phyloP scores from a whole-genome alignment of 2,113 vertebrate genomes.

The Engraulis encrasicolus region DNA sequence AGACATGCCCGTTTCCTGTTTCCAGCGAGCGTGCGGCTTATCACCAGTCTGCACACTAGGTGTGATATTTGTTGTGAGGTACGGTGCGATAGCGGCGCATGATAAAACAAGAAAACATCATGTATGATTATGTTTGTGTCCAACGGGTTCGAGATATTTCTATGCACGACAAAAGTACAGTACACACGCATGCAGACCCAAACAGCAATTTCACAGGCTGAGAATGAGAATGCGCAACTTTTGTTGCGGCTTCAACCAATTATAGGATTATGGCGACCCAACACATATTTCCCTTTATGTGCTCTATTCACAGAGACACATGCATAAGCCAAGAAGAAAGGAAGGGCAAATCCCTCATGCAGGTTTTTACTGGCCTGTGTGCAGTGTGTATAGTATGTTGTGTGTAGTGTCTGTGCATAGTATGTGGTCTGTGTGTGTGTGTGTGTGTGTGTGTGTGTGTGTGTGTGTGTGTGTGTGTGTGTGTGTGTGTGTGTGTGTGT shows the following conservation, averaged over 20 bases:
- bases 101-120: slow-evolving; percentile 10
- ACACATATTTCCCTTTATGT: background rate
- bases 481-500: too few species aligned
- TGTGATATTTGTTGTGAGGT: background rate
- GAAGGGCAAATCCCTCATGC: background rate
- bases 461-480: too few species aligned
- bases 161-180: background rate
- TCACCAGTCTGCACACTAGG: too few species aligned
- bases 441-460: too few species aligned
- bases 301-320: background rate
- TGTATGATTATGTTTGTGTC: background rate
- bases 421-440: too few species aligned
- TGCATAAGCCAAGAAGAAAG: background rate
- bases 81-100: background rate
- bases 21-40: background rate
- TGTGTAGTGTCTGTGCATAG: too few species aligned
- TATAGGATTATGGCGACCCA: background rate
- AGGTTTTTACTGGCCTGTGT: too few species aligned
- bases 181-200: background rate
- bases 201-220: background rate
- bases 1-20: background rate
- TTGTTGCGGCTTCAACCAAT: background rate
- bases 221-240: background rate
- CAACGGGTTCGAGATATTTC: background rate
- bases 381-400: too few species aligned